Base-by-base conservation (phyloP, 2,113 vertebrate genomes). In the Poicephalus gulielmi region DNA sequence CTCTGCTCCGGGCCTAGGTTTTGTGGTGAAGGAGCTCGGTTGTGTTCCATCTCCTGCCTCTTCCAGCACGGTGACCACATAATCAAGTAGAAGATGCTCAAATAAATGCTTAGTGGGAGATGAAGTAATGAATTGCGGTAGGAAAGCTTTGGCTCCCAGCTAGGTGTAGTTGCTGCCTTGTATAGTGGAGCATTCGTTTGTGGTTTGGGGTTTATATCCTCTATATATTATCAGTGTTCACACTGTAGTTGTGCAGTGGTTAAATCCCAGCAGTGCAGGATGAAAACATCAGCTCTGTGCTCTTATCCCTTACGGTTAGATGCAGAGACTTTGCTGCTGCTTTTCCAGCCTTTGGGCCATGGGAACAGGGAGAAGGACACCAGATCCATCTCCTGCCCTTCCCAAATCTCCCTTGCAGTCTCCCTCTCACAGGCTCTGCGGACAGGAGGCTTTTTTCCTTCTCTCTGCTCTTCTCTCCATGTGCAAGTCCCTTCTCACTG, bases 221-320 rank as follows among this genome's bases (percentile, higher is more conserved):
- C 8, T 17, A 0, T 6, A 0, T n/a, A 3, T 76, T 41, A 7
- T 39, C 49, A 24, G 53, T 13, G 52, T 9, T 57, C 6, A 4
- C 18, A 6, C 14, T 17, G 18, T 10, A 31, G 27, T 44, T 3
- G 1, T 4, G 11, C 24, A 39, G 41, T 2, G 44, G 6, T 57
- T 70, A 27, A 82, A 63, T 85, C 82, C 37, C 79, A 39, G 66
- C 3, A 0, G 28, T 41, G 37, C 12, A 43, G 6, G 28, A 8
- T 47, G 7, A 52, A 27, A 60, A n/a, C 68, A 1, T 5, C 44
- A 2, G 24, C n/a, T 67, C 46, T 1, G 2, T 20, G 31, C 31
- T 35, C 33, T 86, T 55, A 39, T 70, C 79, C 55, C 74, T 43
- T 13, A 37, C 79, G 25, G 16, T 62, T 19, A 5, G 13, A 6